Percentiles rank a stretch among this genome's conserved stretches.
These are phyloP conservation scores for Miltochrista miniata DNA, from an alignment of 2,888 invertebrate species.

Conservation along the genomic window DNA sequence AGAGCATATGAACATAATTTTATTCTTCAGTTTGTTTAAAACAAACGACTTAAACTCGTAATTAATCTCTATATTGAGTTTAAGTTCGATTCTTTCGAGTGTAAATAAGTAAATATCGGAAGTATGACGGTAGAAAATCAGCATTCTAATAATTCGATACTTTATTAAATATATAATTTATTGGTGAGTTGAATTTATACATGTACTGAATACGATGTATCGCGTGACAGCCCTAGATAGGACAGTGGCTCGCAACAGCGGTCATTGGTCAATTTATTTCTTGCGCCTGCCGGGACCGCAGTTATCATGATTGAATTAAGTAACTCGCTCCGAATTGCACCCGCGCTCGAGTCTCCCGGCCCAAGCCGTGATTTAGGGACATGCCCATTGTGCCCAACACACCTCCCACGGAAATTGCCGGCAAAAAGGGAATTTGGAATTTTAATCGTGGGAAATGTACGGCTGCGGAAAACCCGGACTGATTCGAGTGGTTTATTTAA, in stretches of 20 bases:
- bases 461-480: conserved; percentile 20
- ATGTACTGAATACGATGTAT: no score
- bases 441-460: conserved; percentile 59
- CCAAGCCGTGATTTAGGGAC: conserved; percentile 63
- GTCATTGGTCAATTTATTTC: conserved; percentile 82
- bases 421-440: conserved; percentile 72
- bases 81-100: no score
- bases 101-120: no score
- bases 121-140: no score
- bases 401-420: conserved; percentile 43
- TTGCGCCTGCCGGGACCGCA: conserved; percentile 69
- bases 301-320: conserved; percentile 84
- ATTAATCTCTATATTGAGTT: no score
- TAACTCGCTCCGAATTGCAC: conserved; percentile 59
- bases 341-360: conserved; percentile 34
- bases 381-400: conserved; percentile 32
- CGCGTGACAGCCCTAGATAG: conserved; percentile 47
- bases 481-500: conserved; percentile 66
- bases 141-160: no score
- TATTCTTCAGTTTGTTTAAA: no score
- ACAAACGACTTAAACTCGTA: no score
- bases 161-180: no score
- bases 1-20: no score
- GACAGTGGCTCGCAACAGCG: conserved; percentile 49
- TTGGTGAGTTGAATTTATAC: no score